Base-by-base conservation (phyloP, 2,797 vertebrate genomes). In the Dendrocincla tyrannina region DNA sequence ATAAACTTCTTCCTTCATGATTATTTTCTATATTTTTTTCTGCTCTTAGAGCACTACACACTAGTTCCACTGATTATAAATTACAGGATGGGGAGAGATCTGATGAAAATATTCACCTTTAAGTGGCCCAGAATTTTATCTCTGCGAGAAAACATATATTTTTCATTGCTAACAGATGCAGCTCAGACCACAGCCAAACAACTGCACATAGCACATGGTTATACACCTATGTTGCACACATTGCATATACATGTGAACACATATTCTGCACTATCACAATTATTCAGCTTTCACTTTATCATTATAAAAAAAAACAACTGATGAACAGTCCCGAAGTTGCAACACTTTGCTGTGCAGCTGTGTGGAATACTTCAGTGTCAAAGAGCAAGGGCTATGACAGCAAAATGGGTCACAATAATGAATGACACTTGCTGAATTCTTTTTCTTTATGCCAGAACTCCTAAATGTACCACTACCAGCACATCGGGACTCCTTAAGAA, bases 111-210 rank as follows among this genome's bases (percentile, higher is more conserved):
- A 84, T 95, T 96, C 66, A 90, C 92, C 93, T 97, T 95, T 95
- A 93, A 96, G 93, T 84, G 91, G 93, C 93, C 93, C 94, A 91
- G 94, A 96, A 95, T 97, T 97, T 97, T 97, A 95, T 94, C 91
- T 95, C 96, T 97, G 92, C 91, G 92, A 96, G 97, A 97, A 97
- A 97, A 95, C 94, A 97, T 55, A 52, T 96, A 96, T 96, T 97
- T 96, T 95, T 98, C 97, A 97, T 98, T 98, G 94, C 83, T 97
- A 97, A 97, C 97, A 98, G 97, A 98, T 98, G 97, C 95, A 42
- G 68, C 20, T 63, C 42, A 84, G 62, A 94, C 60, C 32, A 35
- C 63, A 93, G 96, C 82, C 95, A 97, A 96, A 78, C 85, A 85
- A 95, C 76, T 9, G 3, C 85, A 58, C 52, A 33, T 8, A 92